Evolutionary conservation across 2,797 vertebrate genomes (phyloP).

Genomic region (Fundulus diaphanus): DNA sequence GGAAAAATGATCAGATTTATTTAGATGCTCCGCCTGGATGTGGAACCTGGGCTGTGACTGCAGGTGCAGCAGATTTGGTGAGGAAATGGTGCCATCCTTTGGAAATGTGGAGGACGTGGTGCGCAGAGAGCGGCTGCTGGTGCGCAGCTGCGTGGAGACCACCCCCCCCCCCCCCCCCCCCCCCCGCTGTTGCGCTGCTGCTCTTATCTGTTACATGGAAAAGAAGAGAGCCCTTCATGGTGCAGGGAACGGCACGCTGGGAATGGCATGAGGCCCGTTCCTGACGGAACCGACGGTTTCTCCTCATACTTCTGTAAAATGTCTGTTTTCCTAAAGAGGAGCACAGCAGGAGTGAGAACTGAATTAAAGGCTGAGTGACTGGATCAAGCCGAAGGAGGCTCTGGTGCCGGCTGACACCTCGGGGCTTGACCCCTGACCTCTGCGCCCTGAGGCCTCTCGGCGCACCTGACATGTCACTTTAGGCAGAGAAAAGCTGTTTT

Average conservation of each 20-base stretch:
- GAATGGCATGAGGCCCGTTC: conserved; percentile 63
- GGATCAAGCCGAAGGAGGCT: not conserved
- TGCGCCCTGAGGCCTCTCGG: conserved; percentile 12
- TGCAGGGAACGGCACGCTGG: conserved; percentile 59
- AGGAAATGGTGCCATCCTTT: conserved; percentile 71
- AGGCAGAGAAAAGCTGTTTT: conserved; percentile 10
- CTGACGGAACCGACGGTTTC: conserved; percentile 42
- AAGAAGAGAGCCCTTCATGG: conserved; percentile 63
- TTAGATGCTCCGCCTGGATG: not conserved
- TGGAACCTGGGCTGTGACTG: too few species aligned
- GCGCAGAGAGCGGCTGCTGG: conserved; percentile 30
- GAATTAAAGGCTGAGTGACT: not conserved
- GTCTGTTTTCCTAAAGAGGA: not conserved
- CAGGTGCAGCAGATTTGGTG: not conserved
- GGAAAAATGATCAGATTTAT: too few species aligned
- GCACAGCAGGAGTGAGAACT: not conserved
- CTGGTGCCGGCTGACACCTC: conserved; percentile 1
- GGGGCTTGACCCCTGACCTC: conserved; percentile 35
- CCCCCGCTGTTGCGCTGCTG: conserved; percentile 57
- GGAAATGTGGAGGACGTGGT: conserved; percentile 51
- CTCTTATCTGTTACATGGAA: conserved; percentile 72
- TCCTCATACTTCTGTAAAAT: conserved; percentile 21
- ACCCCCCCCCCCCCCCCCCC: conserved; percentile 15
- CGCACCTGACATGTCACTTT: conserved; percentile 14
- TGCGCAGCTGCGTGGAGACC: too few species aligned